These are phyloP conservation scores for Copidosoma floridanum DNA, from an alignment of 1,140 invertebrate species.

Conservation along the genomic window DNA sequence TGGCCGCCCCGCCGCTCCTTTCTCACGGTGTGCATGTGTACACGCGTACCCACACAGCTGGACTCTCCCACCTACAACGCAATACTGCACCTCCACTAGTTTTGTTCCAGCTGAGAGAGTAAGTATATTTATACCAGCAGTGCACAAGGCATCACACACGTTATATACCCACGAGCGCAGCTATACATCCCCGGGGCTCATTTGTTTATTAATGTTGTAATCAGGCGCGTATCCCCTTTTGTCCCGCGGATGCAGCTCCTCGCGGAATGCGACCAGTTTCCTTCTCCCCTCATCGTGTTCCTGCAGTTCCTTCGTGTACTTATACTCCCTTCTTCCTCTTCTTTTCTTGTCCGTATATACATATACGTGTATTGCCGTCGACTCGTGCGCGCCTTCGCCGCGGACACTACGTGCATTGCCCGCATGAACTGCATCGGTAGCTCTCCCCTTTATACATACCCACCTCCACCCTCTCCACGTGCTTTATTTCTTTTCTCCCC, in stretches of 20 bases:
- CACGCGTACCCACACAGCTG: not conserved
- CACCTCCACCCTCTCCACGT: not conserved
- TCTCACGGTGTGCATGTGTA: not conserved
- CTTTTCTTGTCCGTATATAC: not conserved
- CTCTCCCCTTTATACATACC: constrained; percentile 17
- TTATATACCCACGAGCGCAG: too few relatives aligned
- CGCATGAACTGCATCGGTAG: constrained; percentile 7
- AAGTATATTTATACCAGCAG: too few relatives aligned
- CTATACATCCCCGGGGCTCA: constrained; percentile 54
- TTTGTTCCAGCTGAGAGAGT: too few relatives aligned
- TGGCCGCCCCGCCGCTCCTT: constrained; percentile 36
- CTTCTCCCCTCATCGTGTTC: constrained; percentile 9
- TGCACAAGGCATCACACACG: too few relatives aligned
- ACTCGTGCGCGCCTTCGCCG: not conserved
- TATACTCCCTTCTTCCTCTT: not conserved
- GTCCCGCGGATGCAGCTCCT: constrained; percentile 39
- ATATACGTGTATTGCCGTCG: not conserved
- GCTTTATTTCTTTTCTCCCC: not conserved
- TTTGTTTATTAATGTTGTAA: constrained; percentile 60
- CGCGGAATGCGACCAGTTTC: constrained; percentile 53
- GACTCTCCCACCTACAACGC: not conserved
- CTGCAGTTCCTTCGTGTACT: constrained; percentile 30
- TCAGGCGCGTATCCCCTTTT: constrained; percentile 54
- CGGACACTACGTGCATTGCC: not conserved
- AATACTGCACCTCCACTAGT: too few relatives aligned